Percentiles rank a stretch among this genome's conserved stretches.
Evolutionary conservation across 2,888 invertebrate species (phyloP).

Genomic region (Lasioglossum calceatum): DNA sequence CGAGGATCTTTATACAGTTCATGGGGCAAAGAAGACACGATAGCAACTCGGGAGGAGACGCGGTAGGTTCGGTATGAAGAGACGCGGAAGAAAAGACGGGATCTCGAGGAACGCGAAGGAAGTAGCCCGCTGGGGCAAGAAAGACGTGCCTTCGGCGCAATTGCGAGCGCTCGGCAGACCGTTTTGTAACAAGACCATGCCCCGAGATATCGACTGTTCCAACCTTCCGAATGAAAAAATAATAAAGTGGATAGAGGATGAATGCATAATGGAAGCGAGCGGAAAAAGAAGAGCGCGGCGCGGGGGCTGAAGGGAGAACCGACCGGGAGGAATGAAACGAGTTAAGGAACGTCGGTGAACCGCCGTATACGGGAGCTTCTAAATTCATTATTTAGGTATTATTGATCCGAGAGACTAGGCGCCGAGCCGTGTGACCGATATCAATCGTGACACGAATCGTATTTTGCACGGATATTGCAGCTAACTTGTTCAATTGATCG

Average conservation of each 20-base stretch:
- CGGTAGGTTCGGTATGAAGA: slow-evolving; percentile 17
- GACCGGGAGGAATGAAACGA: neutral
- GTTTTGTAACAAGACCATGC: slow-evolving; percentile 74
- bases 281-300: neutral
- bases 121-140: slow-evolving; percentile 57
- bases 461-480: slow-evolving; percentile 27
- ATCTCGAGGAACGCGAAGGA: slow-evolving; percentile 41
- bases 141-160: slow-evolving; percentile 63
- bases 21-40: slow-evolving; percentile 31
- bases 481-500: slow-evolving; percentile 48
- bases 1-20: slow-evolving; percentile 63
- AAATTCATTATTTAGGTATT: slow-evolving; percentile 60
- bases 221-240: slow-evolving; percentile 72
- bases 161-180: slow-evolving; percentile 68
- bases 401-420: slow-evolving; percentile 44
- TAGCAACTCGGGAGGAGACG: neutral
- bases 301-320: neutral
- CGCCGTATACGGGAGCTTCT: slow-evolving; percentile 21
- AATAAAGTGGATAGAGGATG: slow-evolving; percentile 71
- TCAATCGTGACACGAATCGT: slow-evolving; percentile 52
- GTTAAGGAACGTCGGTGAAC: slow-evolving; percentile 32
- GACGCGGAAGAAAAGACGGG: slow-evolving; percentile 29
- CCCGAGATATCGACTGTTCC: slow-evolving; percentile 73
- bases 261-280: slow-evolving; percentile 43
- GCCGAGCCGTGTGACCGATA: slow-evolving; percentile 45